Conservation (phyloP, 2,797 vertebrate species). For the Jordanella pulchra region DNA sequence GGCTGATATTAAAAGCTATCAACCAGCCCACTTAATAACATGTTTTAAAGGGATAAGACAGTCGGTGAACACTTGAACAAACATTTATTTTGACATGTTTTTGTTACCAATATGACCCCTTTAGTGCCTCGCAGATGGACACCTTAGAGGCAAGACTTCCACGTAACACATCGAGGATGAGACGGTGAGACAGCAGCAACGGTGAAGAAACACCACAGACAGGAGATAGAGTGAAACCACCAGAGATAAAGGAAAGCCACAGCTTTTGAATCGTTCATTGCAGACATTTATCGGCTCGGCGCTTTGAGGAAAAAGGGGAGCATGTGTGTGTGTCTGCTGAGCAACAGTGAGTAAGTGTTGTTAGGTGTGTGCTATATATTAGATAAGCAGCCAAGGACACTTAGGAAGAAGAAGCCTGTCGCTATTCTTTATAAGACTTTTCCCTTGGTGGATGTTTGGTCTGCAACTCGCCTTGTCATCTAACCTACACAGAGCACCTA, state of each 20-base stretch:
- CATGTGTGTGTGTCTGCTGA: slow-evolving; percentile 38
- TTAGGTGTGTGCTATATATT: slow-evolving; percentile 46
- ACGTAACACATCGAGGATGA: slow-evolving; percentile 65
- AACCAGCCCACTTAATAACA: background rate
- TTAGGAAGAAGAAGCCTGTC: slow-evolving; percentile 56
- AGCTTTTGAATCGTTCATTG: slow-evolving; percentile 83
- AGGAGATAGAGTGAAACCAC: slow-evolving; percentile 44
- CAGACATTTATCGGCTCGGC: slow-evolving; percentile 79
- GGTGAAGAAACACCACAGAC: slow-evolving; percentile 62
- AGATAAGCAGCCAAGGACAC: slow-evolving; percentile 64
- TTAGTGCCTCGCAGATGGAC: slow-evolving; percentile 58
- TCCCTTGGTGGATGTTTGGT: slow-evolving; percentile 47
- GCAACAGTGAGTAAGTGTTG: slow-evolving; percentile 49
- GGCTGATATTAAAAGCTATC: background rate
- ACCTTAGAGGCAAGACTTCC: slow-evolving; percentile 63
- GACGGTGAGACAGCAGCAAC: slow-evolving; percentile 64
- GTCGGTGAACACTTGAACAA: slow-evolving; percentile 15
- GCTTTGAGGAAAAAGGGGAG: slow-evolving; percentile 41
- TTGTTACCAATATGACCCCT: slow-evolving; percentile 54
- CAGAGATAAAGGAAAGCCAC: slow-evolving; percentile 64
- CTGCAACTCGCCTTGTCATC: slow-evolving; percentile 70
- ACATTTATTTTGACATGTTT: slow-evolving; percentile 19
- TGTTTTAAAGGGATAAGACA: background rate
- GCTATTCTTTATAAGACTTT: slow-evolving; percentile 46
- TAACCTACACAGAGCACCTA: slow-evolving; percentile 88